Conservation (phyloP, 2,113 vertebrate species). For the Rhinoderma darwinii region DNA sequence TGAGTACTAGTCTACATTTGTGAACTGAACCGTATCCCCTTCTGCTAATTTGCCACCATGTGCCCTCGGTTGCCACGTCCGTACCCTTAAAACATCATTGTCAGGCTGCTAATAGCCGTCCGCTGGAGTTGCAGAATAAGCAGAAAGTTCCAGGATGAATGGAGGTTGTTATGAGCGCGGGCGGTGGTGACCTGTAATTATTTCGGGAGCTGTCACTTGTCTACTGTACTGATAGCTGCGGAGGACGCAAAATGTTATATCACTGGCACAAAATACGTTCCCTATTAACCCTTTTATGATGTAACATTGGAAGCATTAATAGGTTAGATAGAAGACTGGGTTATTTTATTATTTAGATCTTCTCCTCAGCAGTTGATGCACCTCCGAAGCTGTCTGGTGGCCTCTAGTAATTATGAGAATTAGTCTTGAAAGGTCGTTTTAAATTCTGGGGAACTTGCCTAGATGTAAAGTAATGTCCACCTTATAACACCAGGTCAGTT, state of each 20-base stretch:
- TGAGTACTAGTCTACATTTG: neutral
- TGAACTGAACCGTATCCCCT: neutral
- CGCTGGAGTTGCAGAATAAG: neutral
- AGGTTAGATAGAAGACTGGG: too few relatives aligned
- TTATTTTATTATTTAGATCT: too few relatives aligned
- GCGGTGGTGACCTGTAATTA: slow-evolving; percentile 15
- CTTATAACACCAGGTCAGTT: too few relatives aligned
- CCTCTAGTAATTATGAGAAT: too few relatives aligned
- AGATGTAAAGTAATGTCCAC: too few relatives aligned
- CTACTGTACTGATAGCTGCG: neutral
- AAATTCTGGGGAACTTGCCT: too few relatives aligned
- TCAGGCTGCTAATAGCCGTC: neutral
- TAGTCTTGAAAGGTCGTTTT: too few relatives aligned
- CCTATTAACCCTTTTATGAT: neutral
- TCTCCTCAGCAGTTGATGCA: too few relatives aligned
- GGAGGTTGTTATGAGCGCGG: neutral
- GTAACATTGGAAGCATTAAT: too few relatives aligned
- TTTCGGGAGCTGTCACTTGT: slow-evolving; percentile 8
- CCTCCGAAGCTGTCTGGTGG: too few relatives aligned
- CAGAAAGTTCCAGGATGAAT: slow-evolving; percentile 7
- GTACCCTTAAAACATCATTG: neutral
- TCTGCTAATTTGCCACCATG: slow-evolving; percentile 10
- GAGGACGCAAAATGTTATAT: neutral
- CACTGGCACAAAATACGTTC: neutral
- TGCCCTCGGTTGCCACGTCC: neutral